Percentiles rank a stretch among this genome's conserved stretches.
Evolutionary conservation across 2,888 invertebrate species (phyloP).

Genomic region (Drosophila macrospina): DNA sequence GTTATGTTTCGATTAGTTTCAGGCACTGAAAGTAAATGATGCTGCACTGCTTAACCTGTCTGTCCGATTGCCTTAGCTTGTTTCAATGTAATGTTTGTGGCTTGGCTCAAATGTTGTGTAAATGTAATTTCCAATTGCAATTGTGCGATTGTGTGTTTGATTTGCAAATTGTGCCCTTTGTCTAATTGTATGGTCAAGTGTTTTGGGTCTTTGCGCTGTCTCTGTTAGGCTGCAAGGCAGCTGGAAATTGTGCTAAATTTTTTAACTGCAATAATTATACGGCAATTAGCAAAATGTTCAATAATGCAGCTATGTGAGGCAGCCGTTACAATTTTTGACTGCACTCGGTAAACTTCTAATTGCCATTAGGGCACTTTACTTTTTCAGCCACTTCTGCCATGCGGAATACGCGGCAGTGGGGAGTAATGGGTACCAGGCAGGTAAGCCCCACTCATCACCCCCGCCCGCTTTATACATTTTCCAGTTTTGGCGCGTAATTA

Average conservation of each 20-base stretch:
- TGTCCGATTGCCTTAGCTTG: slow-evolving; percentile 9
- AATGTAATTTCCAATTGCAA: slow-evolving; percentile 43
- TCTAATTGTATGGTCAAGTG: slow-evolving; percentile 7
- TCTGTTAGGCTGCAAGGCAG: background rate
- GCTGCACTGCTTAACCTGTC: too few species aligned
- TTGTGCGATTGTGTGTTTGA: background rate
- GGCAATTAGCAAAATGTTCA: slow-evolving; percentile 79
- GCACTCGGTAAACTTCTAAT: slow-evolving; percentile 79
- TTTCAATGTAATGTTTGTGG: slow-evolving; percentile 56
- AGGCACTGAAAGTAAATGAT: slow-evolving; percentile 11
- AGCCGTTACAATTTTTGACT: slow-evolving; percentile 80
- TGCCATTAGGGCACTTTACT: slow-evolving; percentile 80
- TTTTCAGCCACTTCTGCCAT: slow-evolving; percentile 51
- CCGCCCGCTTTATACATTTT: slow-evolving; percentile 23
- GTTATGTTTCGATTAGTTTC: slow-evolving; percentile 70
- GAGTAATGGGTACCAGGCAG: slow-evolving; percentile 25
- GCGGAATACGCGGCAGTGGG: slow-evolving; percentile 16
- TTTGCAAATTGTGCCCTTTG: slow-evolving; percentile 12
- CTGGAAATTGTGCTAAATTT: slow-evolving; percentile 65
- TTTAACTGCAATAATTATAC: slow-evolving; percentile 79
- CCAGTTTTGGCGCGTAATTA: slow-evolving; percentile 74
- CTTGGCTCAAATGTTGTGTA: slow-evolving; percentile 44
- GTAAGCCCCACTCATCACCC: slow-evolving; percentile 21
- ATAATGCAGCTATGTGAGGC: slow-evolving; percentile 74
- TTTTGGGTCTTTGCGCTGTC: slow-evolving; percentile 2